Evolutionary conservation across 2,797 vertebrate species (phyloP).

Genomic region (Austrolebias charrua): DNA sequence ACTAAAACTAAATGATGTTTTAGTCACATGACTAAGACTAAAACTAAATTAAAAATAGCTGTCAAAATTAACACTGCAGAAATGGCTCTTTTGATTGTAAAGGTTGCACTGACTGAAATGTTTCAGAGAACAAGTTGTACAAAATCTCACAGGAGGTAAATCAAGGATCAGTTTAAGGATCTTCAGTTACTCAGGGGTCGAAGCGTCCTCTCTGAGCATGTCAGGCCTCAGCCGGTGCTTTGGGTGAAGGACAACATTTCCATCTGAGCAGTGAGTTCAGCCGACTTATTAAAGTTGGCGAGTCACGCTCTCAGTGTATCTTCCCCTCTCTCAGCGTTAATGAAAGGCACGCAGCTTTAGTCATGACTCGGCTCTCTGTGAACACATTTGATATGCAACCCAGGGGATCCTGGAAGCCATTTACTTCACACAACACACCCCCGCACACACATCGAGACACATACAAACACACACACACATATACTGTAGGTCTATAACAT

Average conservation of each 20-base stretch:
- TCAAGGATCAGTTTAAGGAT: too few relatives aligned
- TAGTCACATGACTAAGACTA: too few relatives aligned
- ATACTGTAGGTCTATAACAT: constrained; percentile 4
- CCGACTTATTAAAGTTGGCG: constrained; percentile 34
- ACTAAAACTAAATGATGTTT: too few relatives aligned
- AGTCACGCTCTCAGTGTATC: neutral
- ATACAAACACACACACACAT: constrained; percentile 41
- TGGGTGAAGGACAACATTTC: constrained; percentile 15
- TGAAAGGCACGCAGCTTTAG: constrained; percentile 62
- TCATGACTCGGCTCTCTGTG: constrained; percentile 73
- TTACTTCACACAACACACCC: constrained; percentile 57
- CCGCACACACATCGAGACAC: constrained; percentile 39
- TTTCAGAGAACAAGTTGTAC: too few relatives aligned
- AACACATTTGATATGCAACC: constrained; percentile 70
- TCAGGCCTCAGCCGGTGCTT: neutral
- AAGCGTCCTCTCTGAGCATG: too few relatives aligned
- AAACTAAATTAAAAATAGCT: too few relatives aligned
- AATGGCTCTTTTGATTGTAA: too few relatives aligned
- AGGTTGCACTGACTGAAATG: too few relatives aligned
- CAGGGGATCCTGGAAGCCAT: constrained; percentile 70
- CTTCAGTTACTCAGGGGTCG: too few relatives aligned
- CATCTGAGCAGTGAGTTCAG: constrained; percentile 14
- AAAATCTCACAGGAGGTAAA: too few relatives aligned
- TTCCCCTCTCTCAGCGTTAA: constrained; percentile 26
- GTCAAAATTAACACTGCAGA: too few relatives aligned